These are phyloP conservation scores for Phrynocephalus versicolor DNA, from an alignment of 2,113 vertebrate species.

Conservation along the genomic window DNA sequence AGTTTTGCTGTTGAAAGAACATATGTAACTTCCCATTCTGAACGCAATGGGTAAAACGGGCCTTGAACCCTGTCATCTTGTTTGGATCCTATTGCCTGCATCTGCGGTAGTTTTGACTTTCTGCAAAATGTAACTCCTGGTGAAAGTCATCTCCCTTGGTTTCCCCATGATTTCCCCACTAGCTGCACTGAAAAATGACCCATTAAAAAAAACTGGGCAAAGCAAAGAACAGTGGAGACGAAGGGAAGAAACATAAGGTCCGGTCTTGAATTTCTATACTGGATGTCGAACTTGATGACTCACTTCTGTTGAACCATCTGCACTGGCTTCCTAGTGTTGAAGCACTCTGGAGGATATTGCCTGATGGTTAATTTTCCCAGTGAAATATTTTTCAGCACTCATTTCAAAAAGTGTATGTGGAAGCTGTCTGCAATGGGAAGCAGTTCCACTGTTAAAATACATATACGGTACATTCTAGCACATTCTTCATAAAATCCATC, in stretches of 20 bases:
- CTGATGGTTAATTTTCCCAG: constrained; percentile 6
- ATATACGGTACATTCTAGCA: not conserved
- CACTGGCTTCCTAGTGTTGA: not conserved
- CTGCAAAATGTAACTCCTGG: not conserved
- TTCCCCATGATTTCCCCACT: not conserved
- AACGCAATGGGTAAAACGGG: not conserved
- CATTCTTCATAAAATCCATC: not conserved
- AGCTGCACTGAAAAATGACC: not conserved
- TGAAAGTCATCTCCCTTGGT: not conserved
- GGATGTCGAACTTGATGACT: constrained; percentile 14
- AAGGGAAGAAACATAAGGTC: not conserved
- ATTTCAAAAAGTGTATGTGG: not conserved
- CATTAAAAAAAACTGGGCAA: not conserved
- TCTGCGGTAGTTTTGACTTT: not conserved
- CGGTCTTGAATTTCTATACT: not conserved
- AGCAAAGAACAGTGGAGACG: not conserved
- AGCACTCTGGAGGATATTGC: constrained; percentile 9
- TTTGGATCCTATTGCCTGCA: not conserved
- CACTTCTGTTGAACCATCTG: constrained; percentile 20
- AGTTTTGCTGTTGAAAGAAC: not conserved
- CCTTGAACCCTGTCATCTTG: not conserved
- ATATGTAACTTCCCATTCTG: not conserved
- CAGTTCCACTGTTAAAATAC: not conserved
- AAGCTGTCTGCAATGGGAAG: not conserved
- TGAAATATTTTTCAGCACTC: not conserved